Evolutionary conservation across 2,797 vertebrate genomes (phyloP).

Genomic region (Tenualosa thibaudeaui): DNA sequence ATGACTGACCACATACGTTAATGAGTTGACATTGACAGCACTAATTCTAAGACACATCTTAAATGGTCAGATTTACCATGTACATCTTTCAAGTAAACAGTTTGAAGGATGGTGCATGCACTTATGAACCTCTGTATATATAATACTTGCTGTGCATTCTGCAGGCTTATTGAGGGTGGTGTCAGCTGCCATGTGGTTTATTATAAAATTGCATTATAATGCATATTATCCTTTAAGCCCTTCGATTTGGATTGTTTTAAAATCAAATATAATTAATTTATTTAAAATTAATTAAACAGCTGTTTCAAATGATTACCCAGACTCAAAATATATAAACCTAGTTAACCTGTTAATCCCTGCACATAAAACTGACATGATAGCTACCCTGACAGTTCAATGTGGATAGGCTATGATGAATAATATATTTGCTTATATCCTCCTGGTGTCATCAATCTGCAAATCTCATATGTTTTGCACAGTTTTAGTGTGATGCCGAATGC

Average conservation of each 20-base stretch:
- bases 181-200: neutral
- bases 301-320: too few species aligned
- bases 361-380: neutral
- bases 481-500: neutral
- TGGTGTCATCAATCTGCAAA: neutral
- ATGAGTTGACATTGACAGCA: too few species aligned
- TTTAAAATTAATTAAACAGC: too few species aligned
- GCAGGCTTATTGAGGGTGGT: neutral
- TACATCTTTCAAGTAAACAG: neutral
- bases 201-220: too few species aligned
- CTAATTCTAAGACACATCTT: neutral
- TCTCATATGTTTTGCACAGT: neutral
- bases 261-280: too few species aligned
- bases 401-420: neutral
- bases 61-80: neutral
- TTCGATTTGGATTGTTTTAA: too few species aligned
- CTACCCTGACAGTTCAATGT: neutral
- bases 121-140: neutral
- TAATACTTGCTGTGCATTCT: neutral
- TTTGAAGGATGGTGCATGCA: neutral
- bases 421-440: neutral
- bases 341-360: neutral
- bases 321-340: too few species aligned
- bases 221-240: too few species aligned
- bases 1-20: too few species aligned